Evolutionary conservation across 2,888 invertebrate genomes (phyloP), one percentile per base, ranked within the genome.

Genomic region (Cremastinae sp.): DNA sequence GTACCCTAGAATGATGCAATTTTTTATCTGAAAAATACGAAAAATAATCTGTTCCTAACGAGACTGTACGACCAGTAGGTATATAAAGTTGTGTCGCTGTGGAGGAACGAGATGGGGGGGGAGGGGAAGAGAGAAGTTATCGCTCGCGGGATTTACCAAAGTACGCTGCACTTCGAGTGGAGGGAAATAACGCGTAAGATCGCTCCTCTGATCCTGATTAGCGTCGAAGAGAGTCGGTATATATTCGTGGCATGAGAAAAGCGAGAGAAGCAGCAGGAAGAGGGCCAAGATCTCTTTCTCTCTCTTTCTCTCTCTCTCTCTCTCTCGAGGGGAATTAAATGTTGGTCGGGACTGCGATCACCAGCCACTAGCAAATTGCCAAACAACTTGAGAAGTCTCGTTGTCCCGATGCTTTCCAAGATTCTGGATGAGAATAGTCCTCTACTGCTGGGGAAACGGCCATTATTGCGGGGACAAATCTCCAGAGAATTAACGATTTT

Each of bases 341-440:
- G 70, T 66, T 66, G 77, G 65, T 58, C 69, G 49, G 53, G 20
- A 28, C 34, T 16, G 49, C 36, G 59, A 28, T 28, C 28, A 28
- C 28, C 65, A 49, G 70, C 59, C 65, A 51, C 65, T 54, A 77
- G 74, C 70, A 73, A 76, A 76, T 76, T 73, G 65, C 73, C 76
- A 76, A 76, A 76, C 76, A 76, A 76, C 73, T 76, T 61, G 76
- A 65, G 65, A 73, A 76, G 73, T 76, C 69, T 73, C 76, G 69
- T 77, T 74, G 53, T 45, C 72, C 62, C 34, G 43, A 49, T 53
- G 53, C 45, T 74, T 65, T 36, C 68, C 10, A 56, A 62, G 51
- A 36, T 36, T 18, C 12, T 9, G 20, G n/a, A 10, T 49, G 56
- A 38, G 53, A 5, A 18, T 53, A 14, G 20, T 45, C 5, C 49